Evolutionary conservation across 2,113 vertebrate species (phyloP).

Genomic region (Aspidoscelis tigris): DNA sequence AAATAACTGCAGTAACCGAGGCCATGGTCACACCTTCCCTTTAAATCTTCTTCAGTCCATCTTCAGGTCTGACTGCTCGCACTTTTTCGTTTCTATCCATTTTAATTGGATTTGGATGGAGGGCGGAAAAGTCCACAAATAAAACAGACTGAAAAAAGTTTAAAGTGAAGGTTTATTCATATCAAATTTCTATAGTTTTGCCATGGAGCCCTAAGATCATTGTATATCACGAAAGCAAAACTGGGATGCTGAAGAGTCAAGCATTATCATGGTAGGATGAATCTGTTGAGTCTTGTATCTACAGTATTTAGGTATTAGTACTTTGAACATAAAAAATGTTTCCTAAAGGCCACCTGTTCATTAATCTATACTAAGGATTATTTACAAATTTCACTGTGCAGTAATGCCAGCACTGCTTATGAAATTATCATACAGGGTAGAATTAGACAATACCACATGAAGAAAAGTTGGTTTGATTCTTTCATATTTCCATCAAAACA

Average conservation of each 20-base stretch:
- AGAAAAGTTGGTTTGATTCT: constrained; percentile 10
- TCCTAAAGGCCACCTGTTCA: constrained; percentile 69
- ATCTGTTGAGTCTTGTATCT: constrained; percentile 55
- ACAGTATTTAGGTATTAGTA: constrained; percentile 53
- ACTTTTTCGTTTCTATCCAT: too few species aligned
- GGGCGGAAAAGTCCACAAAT: too few species aligned
- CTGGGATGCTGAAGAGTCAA: constrained; percentile 44
- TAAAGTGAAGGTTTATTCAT: too few species aligned
- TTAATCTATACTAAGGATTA: constrained; percentile 67
- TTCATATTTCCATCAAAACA: constrained; percentile 2
- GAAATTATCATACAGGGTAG: constrained; percentile 10
- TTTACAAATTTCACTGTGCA: constrained; percentile 6
- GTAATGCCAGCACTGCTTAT: neutral
- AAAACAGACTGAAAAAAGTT: too few species aligned
- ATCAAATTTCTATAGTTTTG: neutral
- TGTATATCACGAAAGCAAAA: constrained; percentile 12
- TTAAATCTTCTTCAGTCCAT: too few species aligned
- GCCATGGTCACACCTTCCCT: too few species aligned
- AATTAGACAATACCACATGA: constrained; percentile 33
- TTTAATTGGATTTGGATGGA: too few species aligned
- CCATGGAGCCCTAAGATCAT: neutral
- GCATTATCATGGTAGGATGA: constrained; percentile 54
- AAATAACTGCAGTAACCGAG: neutral
- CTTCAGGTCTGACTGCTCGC: too few species aligned
- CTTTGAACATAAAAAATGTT: constrained; percentile 66